Evolutionary conservation across 2,113 vertebrate species (phyloP).

Genomic region (Noturus placidus): DNA sequence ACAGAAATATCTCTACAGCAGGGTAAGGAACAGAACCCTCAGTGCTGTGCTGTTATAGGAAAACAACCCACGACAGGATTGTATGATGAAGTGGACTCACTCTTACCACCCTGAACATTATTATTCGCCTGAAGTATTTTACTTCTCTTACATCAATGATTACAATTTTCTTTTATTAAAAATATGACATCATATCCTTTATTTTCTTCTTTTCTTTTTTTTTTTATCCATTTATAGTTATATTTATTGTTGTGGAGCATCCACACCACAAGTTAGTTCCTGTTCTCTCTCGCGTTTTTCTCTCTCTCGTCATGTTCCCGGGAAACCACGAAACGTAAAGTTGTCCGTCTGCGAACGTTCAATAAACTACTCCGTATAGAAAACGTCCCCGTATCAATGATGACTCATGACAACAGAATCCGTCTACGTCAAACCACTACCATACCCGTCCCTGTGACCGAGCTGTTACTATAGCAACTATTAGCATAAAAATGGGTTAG

Average conservation of each 20-base stretch:
- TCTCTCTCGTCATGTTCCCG: not conserved
- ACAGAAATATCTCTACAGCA: not conserved
- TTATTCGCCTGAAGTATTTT: not conserved
- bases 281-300: not conserved
- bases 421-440: not conserved
- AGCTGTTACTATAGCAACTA: not conserved
- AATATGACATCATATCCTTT: not conserved
- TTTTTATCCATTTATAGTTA: not conserved
- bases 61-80: not conserved
- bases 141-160: not conserved
- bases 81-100: not conserved
- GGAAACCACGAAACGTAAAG: not conserved
- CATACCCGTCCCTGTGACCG: not conserved
- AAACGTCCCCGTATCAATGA: not conserved
- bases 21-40: not conserved
- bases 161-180: not conserved
- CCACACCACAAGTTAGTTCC: not conserved
- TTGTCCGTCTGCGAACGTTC: not conserved
- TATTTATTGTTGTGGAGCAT: no score
- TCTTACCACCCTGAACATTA: not conserved
- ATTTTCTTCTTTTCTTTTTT: not conserved
- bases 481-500: not conserved
- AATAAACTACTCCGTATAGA: not conserved
- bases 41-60: not conserved
- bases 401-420: not conserved